These are phyloP conservation scores for Rhopalosiphum maidis DNA, from an alignment of 1,140 invertebrate genomes.

Conservation along the genomic window DNA sequence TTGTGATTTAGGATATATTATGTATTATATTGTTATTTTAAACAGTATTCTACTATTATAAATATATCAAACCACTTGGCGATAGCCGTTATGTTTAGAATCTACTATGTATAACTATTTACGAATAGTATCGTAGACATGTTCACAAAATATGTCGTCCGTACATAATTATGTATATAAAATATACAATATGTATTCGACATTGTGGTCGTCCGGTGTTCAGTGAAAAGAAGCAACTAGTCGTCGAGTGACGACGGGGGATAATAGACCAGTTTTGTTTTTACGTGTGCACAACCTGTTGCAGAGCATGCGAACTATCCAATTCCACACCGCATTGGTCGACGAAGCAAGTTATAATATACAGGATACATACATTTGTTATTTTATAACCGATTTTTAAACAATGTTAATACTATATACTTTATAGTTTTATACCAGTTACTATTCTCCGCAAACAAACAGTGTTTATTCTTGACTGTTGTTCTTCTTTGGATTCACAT, in stretches of 20 bases:
- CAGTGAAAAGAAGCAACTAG: neutral
- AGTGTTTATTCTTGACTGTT: neutral
- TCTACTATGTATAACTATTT: neutral
- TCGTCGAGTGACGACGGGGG: neutral
- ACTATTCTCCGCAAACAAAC: neutral
- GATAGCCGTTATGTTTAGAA: neutral
- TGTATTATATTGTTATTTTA: neutral
- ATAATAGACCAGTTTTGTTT: slow-evolving; percentile 28
- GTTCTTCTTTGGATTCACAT: neutral
- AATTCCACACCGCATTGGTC: neutral
- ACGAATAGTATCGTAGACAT: neutral
- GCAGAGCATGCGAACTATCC: neutral
- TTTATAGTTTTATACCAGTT: neutral
- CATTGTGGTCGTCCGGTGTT: neutral
- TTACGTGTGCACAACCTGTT: slow-evolving; percentile 11
- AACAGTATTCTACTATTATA: neutral
- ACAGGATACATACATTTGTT: neutral
- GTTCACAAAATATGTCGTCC: neutral
- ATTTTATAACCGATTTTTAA: neutral
- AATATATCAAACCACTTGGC: neutral
- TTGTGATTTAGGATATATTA: neutral
- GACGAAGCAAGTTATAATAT: neutral
- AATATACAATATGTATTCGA: neutral
- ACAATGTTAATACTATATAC: slow-evolving; percentile 1
- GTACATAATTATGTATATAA: neutral